Conservation (phyloP, 1,140 invertebrate species). For the Ditylenchus dipsaci region DNA sequence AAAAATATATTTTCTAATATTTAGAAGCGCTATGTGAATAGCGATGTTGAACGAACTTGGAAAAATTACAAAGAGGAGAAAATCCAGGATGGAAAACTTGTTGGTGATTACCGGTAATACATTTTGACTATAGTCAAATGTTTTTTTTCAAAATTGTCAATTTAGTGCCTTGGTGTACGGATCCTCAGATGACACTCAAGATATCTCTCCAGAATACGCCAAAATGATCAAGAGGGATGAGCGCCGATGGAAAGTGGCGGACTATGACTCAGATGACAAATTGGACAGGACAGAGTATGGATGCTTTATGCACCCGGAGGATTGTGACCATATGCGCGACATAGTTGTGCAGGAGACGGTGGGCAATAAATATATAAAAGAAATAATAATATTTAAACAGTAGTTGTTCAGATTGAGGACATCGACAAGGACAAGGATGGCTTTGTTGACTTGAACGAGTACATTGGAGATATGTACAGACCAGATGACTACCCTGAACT, state of each 20-base stretch:
- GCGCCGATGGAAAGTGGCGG: conserved; percentile 67
- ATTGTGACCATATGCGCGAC: conserved; percentile 81
- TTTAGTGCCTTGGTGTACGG: conserved; percentile 63
- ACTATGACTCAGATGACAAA: conserved; percentile 67
- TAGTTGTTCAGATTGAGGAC: conserved; percentile 70
- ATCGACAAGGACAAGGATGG: conserved; percentile 93
- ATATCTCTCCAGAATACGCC: conserved; percentile 65
- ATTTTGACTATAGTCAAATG: not conserved
- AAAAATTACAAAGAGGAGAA: conserved; percentile 77
- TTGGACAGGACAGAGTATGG: conserved; percentile 81
- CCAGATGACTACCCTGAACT: conserved; percentile 65
- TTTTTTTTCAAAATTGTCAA: conserved; percentile 28
- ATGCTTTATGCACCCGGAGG: conserved; percentile 91
- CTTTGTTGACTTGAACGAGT: conserved; percentile 67
- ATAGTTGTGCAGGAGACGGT: conserved; percentile 71
- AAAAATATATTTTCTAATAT: conserved; percentile 4
- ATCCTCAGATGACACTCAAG: conserved; percentile 64
- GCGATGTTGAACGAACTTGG: conserved; percentile 88
- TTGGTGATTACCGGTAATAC: conserved; percentile 83
- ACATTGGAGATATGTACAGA: conserved; percentile 78
- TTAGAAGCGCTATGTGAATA: conserved; percentile 70
- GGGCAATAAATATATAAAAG: not conserved
- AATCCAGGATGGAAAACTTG: conserved; percentile 66
- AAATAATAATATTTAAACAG: too few relatives aligned
- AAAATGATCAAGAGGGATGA: conserved; percentile 77